These are phyloP conservation scores for Chelonus insularis DNA, from an alignment of 1,140 invertebrate species.

Conservation along the genomic window DNA sequence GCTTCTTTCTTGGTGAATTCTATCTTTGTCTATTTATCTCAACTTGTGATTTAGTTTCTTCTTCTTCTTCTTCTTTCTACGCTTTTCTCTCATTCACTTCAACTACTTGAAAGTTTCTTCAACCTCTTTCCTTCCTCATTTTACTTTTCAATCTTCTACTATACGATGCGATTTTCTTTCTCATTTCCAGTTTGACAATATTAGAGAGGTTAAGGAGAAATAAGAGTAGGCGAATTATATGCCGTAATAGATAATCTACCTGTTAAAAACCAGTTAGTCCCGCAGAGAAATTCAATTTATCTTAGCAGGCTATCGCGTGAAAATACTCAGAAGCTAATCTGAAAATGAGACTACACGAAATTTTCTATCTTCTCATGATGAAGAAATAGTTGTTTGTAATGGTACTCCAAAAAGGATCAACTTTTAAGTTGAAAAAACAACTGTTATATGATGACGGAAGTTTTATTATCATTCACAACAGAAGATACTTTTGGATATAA, in stretches of 20 bases:
- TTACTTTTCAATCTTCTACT: slow-evolving; percentile 47
- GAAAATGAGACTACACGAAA: background rate
- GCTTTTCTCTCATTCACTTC: background rate
- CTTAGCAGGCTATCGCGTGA: slow-evolving; percentile 11
- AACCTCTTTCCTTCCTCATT: slow-evolving; percentile 33
- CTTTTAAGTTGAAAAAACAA: too few species aligned
- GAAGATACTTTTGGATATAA: too few species aligned
- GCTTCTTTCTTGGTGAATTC: slow-evolving; percentile 3
- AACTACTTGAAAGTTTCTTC: background rate
- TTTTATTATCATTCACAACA: too few species aligned
- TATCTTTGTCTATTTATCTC: slow-evolving; percentile 13
- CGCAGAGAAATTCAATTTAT: slow-evolving; percentile 26
- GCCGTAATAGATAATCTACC: slow-evolving; percentile 15
- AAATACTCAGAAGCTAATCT: background rate
- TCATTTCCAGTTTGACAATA: slow-evolving; percentile 50
- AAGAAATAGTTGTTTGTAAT: too few species aligned
- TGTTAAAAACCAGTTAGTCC: slow-evolving; percentile 24
- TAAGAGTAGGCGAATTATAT: slow-evolving; percentile 19
- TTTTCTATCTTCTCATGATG: background rate
- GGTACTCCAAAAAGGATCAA: too few species aligned
- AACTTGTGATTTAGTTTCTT: background rate
- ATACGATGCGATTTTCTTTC: slow-evolving; percentile 49
- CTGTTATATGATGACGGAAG: too few species aligned
- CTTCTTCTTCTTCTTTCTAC: slow-evolving; percentile 27
- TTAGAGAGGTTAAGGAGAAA: slow-evolving; percentile 31